These are phyloP conservation scores for Mythimna pallens DNA, from an alignment of 2,888 invertebrate species.

Conservation along the genomic window DNA sequence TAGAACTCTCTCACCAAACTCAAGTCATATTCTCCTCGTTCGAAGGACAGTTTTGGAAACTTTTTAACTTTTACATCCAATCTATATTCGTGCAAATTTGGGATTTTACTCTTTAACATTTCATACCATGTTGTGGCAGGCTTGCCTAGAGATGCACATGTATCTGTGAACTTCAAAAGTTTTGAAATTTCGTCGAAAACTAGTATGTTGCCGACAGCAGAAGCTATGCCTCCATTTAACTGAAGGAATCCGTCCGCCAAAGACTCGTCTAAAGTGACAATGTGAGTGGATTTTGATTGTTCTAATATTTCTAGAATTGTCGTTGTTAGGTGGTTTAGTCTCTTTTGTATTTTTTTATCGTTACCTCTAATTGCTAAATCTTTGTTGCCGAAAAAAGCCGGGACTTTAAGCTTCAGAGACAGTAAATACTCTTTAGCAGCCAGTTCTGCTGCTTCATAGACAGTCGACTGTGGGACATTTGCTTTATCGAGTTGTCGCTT, in stretches of 20 bases:
- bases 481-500: slow-evolving; percentile 2
- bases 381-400: slow-evolving; percentile 53
- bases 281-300: slow-evolving; percentile 2
- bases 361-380: slow-evolving; percentile 50
- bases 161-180: slow-evolving; percentile 21
- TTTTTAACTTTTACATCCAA: slow-evolving; percentile 36
- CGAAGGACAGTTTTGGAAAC: slow-evolving; percentile 52
- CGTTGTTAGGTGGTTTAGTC: slow-evolving; percentile 22
- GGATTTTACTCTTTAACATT: slow-evolving; percentile 12
- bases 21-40: slow-evolving; percentile 32
- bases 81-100: slow-evolving; percentile 39
- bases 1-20: slow-evolving; percentile 44
- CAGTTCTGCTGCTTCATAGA: slow-evolving; percentile 10
- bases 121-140: slow-evolving; percentile 12
- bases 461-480: background rate
- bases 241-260: slow-evolving; percentile 32
- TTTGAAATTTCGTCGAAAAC: slow-evolving; percentile 36
- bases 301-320: slow-evolving; percentile 29
- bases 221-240: slow-evolving; percentile 47
- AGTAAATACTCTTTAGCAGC: slow-evolving; percentile 29
- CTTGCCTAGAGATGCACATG: background rate
- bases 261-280: slow-evolving; percentile 41
- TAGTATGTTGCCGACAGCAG: slow-evolving; percentile 54
- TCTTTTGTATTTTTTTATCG: slow-evolving; percentile 34
- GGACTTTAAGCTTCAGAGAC: slow-evolving; percentile 43